These are phyloP conservation scores for Macroramphosus scolopax DNA, from an alignment of 2,797 vertebrate genomes.

Conservation along the genomic window DNA sequence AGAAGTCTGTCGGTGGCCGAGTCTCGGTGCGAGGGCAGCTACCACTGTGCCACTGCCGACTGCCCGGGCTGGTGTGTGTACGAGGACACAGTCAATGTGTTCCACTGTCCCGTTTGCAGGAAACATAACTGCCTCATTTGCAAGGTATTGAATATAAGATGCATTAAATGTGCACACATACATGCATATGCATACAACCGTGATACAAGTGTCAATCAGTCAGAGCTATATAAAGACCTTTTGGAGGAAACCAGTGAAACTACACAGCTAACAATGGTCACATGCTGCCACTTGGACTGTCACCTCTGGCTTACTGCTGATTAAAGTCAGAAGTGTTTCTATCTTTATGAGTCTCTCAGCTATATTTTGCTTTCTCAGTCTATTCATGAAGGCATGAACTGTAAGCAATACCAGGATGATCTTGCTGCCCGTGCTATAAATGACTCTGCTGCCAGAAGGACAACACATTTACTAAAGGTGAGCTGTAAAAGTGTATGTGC, in stretches of 20 bases:
- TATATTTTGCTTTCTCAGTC: conserved; percentile 61
- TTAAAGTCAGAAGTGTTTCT: no score
- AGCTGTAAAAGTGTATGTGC: not conserved
- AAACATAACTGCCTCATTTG: conserved; percentile 87
- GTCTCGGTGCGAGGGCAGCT: conserved; percentile 86
- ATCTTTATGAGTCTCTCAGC: no score
- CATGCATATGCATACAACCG: no score
- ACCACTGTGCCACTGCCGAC: conserved; percentile 84
- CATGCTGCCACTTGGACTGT: no score
- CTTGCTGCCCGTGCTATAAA: conserved; percentile 77
- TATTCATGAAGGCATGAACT: conserved; percentile 86
- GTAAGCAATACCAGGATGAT: conserved; percentile 86
- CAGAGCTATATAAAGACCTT: no score
- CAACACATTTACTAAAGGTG: conserved; percentile 84
- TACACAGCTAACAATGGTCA: no score
- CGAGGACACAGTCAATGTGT: conserved; percentile 84
- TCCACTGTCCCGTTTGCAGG: conserved; percentile 83
- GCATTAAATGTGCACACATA: no score
- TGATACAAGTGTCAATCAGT: no score
- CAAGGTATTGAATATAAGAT: conserved; percentile 78
- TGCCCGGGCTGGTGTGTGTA: conserved; percentile 87
- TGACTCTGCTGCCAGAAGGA: conserved; percentile 82
- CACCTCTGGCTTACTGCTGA: no score
- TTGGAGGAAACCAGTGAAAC: no score
- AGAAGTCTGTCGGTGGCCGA: conserved; percentile 83